Percentiles rank a stretch among this genome's conserved stretches.
Conservation (phyloP, 2,113 vertebrate genomes). For the Coturnix japonica region DNA sequence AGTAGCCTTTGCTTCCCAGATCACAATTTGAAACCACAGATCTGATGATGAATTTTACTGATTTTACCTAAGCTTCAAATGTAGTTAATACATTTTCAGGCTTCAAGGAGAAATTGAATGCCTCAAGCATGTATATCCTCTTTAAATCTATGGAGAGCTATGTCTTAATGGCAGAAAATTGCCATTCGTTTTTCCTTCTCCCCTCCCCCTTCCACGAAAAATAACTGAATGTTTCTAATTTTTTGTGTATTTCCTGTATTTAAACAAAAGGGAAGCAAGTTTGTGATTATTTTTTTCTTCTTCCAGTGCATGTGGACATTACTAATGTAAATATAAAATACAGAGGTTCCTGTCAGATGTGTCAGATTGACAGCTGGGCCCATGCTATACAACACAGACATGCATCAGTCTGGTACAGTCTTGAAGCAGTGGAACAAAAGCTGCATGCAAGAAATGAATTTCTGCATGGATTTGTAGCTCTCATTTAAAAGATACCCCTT, state of each 20-base stretch:
- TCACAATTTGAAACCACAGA: neutral
- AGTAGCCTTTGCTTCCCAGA: neutral
- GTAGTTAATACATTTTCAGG: neutral
- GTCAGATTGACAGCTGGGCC: neutral
- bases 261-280: neutral
- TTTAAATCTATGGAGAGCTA: neutral
- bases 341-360: neutral
- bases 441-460: neutral
- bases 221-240: neutral
- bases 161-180: neutral
- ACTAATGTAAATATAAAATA: neutral
- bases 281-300: neutral
- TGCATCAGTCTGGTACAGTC: neutral
- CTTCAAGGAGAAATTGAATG: neutral
- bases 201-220: no score
- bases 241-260: neutral
- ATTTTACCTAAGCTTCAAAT: neutral
- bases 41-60: neutral
- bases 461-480: conserved; percentile 12
- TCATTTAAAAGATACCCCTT: neutral
- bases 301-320: neutral
- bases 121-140: neutral
- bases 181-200: rapidly evolving
- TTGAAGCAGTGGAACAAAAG: conserved; percentile 4
- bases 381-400: rapidly evolving